Percentiles rank a stretch among this genome's conserved stretches.
Evolutionary conservation across 2,113 vertebrate species (phyloP).

Genomic region (Clarias batrachus): DNA sequence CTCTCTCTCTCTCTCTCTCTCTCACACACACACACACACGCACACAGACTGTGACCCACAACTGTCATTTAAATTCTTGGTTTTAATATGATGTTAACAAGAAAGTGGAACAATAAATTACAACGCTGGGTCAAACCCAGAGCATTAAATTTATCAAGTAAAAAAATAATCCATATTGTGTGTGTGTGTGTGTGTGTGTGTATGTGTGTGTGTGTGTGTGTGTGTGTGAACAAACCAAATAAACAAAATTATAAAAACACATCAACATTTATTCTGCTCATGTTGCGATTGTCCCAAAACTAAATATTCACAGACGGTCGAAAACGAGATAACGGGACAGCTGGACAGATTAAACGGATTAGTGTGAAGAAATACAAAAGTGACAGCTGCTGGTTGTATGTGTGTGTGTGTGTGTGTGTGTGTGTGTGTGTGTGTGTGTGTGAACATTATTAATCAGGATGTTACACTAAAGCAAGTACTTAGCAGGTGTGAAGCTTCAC

Average conservation of each 20-base stretch:
- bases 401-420: not conserved
- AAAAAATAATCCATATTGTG: not conserved
- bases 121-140: no score
- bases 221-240: not conserved
- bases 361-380: not conserved
- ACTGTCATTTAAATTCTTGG: no score
- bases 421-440: slow-evolving; percentile 30
- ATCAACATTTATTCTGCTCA: not conserved
- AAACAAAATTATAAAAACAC: not conserved
- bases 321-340: not conserved
- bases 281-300: not conserved
- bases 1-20: no score
- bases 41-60: no score
- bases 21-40: no score
- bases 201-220: not conserved
- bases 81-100: no score
- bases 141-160: no score
- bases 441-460: not conserved
- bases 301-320: not conserved
- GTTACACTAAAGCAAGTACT: no score
- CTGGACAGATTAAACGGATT: not conserved
- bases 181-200: no score
- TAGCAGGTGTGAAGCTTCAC: not conserved
- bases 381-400: not conserved
- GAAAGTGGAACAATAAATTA: not conserved